phyloP scores from a whole-genome alignment of 53 echinoderm and acorn worm genomes.

The Holothuria leucospilota region DNA sequence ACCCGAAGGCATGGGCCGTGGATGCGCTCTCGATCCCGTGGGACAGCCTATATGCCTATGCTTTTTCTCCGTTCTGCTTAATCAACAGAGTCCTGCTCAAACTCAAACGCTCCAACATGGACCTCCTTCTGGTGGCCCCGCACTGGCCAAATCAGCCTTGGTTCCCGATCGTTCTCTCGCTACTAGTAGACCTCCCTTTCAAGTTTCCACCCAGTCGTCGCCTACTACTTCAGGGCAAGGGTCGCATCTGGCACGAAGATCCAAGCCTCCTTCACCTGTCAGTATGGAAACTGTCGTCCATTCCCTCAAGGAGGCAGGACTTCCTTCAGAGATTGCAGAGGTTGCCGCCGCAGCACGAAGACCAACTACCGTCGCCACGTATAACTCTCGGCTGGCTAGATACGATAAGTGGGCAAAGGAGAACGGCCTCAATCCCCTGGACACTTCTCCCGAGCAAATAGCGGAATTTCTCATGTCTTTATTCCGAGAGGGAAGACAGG shows the following conservation, averaged over 20 bases:
- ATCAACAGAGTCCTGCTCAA: conserved; percentile 19
- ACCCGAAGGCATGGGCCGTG: conserved; percentile 25
- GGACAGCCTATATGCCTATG: conserved; percentile 46
- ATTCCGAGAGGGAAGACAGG: too few relatives aligned
- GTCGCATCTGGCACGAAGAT: too few relatives aligned
- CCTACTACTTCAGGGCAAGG: too few relatives aligned
- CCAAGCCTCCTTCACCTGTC: too few relatives aligned
- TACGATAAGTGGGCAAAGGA: background rate
- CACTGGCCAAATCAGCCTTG: conserved; percentile 55
- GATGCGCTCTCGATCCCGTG: conserved; percentile 50
- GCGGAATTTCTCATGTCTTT: too few relatives aligned
- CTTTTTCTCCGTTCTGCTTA: conserved; percentile 54
- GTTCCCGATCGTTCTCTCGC: conserved; percentile 31
- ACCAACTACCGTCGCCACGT: background rate
- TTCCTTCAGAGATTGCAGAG: background rate
- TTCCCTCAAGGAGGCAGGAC: background rate
- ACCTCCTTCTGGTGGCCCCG: conserved; percentile 51
- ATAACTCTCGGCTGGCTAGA: background rate
- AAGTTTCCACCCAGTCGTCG: too few relatives aligned
- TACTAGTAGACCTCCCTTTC: background rate
- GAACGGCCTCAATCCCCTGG: background rate
- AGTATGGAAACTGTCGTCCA: background rate
- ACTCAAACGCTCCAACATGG: background rate
- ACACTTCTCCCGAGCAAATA: background rate
- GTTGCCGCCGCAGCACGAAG: background rate